phyloP scores from a whole-genome alignment of 2,113 vertebrate genomes.

The Notechis scutatus region DNA sequence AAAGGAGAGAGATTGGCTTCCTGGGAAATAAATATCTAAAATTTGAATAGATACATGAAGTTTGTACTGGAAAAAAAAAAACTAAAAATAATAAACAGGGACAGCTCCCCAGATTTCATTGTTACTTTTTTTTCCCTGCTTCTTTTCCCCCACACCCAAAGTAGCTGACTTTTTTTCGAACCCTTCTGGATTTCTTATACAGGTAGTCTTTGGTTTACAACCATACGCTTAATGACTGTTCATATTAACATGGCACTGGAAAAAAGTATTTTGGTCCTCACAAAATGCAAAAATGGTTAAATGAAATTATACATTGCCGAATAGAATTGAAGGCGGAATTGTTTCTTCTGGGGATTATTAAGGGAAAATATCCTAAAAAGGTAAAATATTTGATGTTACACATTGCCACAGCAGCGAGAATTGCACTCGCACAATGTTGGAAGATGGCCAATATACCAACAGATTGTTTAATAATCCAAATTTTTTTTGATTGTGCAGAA shows the following conservation, averaged over 20 bases:
- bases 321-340: too few species aligned
- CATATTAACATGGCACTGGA: not conserved
- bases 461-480: too few species aligned
- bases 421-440: too few species aligned
- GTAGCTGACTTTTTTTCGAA: not conserved
- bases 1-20: not conserved
- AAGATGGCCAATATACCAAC: too few species aligned
- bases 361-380: too few species aligned
- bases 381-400: too few species aligned
- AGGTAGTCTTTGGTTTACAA: not conserved
- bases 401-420: too few species aligned
- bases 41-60: not conserved
- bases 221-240: not conserved
- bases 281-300: too few species aligned
- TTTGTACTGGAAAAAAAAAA: not conserved
- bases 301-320: too few species aligned
- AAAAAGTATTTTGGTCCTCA: not conserved
- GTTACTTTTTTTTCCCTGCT: not conserved
- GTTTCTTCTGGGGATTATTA: too few species aligned
- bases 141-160: fast-evolving
- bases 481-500: too few species aligned
- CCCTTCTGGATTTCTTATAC: not conserved
- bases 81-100: not conserved
- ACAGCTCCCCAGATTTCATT: not conserved
- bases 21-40: not conserved